Evolutionary conservation across 2,113 vertebrate species (phyloP).

Genomic region (Rhynchopsitta pachyrhyncha): DNA sequence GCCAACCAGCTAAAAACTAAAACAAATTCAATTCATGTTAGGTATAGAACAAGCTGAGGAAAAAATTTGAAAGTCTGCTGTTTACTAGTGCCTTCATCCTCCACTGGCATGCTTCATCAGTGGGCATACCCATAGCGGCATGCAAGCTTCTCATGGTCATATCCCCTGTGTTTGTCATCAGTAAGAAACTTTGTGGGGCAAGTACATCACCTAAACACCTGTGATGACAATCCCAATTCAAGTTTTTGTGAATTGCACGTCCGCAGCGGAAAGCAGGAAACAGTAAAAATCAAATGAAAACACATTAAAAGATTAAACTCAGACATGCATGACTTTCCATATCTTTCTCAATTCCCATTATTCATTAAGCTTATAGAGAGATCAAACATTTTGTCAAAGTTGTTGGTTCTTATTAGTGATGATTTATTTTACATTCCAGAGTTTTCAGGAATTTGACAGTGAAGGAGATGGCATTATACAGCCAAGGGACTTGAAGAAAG

Average conservation of each 20-base stretch:
- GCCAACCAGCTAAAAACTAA: neutral
- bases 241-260: neutral
- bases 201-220: neutral
- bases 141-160: neutral
- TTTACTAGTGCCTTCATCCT: neutral
- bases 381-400: slow-evolving; percentile 6
- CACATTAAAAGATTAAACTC: neutral
- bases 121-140: neutral
- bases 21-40: neutral
- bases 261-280: neutral
- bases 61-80: neutral
- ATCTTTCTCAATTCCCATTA: neutral
- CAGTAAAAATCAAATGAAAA: neutral
- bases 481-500: slow-evolving; percentile 68
- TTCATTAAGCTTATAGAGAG: neutral
- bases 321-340: neutral
- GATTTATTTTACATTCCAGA: slow-evolving; percentile 51
- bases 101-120: neutral
- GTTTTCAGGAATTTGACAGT: slow-evolving; percentile 67
- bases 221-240: neutral
- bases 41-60: neutral
- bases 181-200: neutral
- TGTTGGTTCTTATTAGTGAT: slow-evolving; percentile 4
- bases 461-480: slow-evolving; percentile 66
- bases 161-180: neutral